Evolutionary conservation across 2,888 invertebrate genomes (phyloP), one percentile per base, ranked within the genome.

Genomic region (Chesias legatella): DNA sequence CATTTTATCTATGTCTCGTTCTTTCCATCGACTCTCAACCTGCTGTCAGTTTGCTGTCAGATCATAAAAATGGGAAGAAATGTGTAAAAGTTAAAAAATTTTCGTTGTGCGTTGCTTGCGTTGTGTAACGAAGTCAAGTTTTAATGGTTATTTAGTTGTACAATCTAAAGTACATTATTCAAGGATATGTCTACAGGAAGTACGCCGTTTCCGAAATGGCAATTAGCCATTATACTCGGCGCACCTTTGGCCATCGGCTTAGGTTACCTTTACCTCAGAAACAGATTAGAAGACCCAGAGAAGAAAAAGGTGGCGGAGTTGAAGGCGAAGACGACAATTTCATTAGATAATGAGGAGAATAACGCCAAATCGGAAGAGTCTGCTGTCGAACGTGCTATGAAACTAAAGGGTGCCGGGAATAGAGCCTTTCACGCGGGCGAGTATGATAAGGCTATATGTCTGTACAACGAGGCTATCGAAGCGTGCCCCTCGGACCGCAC

Each of bases 381-480:
- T 38, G 93, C 93, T 10, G 88, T 94, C 42, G 91, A 94, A 64
- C 90, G 91, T 63, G 95, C 97, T 1, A 93, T 93, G 72, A 90
- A 92, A 60, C 90, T 94, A 55, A 98, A 98, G 86, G 92, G 92
- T 56, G 93, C 94, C 80, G 98, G 98, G 43, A 99, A 99, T 79
- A 90, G 90, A 53, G 91, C 92, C 56, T 98, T 97, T 76, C 94
- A 94, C 68, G 91, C 91, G 46, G 94, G 95, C 37, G 95, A 96
- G 74, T 99, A 93, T 70, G 94, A 95, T 58, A 97, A 97, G 74
- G 99, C 99, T 7, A 95, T 98, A 44, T 79, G 90, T 21, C 92
- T 93, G 59, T 99, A 99, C 73, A 94, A 95, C 59, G 94, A 95
- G 82, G 99, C 99, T 0, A 98, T 99, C 36, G 95, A 97, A 58